These are phyloP conservation scores for Chloroclysta siterata DNA, from an alignment of 2,888 invertebrate species.

Conservation along the genomic window DNA sequence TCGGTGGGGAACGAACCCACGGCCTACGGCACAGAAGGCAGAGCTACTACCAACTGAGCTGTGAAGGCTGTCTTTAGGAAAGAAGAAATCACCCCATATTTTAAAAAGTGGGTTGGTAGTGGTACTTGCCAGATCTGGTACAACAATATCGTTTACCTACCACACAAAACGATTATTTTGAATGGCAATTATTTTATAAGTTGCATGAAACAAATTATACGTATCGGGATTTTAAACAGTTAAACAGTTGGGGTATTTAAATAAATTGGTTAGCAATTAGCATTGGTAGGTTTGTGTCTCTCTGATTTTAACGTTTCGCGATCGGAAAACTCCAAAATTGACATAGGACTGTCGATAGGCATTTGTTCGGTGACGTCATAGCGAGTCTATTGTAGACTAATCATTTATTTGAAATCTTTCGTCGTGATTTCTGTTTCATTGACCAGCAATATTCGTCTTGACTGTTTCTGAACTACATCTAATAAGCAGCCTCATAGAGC, in stretches of 20 bases:
- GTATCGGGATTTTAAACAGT: not conserved
- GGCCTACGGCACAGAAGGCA: too few species aligned
- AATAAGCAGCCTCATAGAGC: not conserved
- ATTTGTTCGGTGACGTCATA: not conserved
- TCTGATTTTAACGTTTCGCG: not conserved
- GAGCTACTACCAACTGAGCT: too few species aligned
- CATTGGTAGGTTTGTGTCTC: not conserved
- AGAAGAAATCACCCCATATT: too few species aligned
- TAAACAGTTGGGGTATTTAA: not conserved
- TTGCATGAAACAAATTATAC: not conserved
- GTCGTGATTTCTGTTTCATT: constrained; percentile 1
- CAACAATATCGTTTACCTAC: not conserved
- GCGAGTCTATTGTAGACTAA: not conserved
- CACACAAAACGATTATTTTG: not conserved
- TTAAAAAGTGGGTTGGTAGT: not conserved
- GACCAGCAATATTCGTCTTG: not conserved
- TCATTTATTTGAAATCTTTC: not conserved
- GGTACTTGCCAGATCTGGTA: not conserved
- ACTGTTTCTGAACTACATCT: not conserved
- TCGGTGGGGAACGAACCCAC: too few species aligned
- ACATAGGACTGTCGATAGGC: not conserved
- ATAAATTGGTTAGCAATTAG: not conserved
- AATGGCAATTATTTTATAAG: not conserved
- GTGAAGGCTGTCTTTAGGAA: too few species aligned
- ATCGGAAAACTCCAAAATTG: not conserved